Conservation (phyloP, 2,888 invertebrate species). For the Troglohyphantes excavatus region DNA sequence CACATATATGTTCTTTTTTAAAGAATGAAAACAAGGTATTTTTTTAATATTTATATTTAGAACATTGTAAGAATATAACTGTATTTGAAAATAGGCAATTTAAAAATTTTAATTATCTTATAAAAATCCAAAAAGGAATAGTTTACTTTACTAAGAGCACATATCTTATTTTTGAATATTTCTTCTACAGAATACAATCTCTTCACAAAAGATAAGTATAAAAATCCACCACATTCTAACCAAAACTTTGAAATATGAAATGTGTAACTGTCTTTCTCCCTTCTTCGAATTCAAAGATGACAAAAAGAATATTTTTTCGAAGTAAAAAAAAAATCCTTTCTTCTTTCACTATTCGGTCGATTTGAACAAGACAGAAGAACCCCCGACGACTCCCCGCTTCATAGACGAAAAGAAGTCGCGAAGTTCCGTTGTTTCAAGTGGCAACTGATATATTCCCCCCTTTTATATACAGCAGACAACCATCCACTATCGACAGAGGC, state of each 20-base stretch:
- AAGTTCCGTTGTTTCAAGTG: slow-evolving; percentile 54
- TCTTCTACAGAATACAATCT: too few relatives aligned
- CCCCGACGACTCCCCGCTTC: slow-evolving; percentile 14
- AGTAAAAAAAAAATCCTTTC: background rate
- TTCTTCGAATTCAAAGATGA: background rate
- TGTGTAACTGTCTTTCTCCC: slow-evolving; percentile 71
- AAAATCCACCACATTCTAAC: background rate
- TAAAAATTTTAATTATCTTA: too few relatives aligned
- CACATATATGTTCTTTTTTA: too few relatives aligned
- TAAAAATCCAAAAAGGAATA: too few relatives aligned
- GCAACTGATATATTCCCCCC: slow-evolving; percentile 65
- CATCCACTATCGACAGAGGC: slow-evolving; percentile 15
- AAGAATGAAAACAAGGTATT: too few relatives aligned
- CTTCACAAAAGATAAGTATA: background rate
- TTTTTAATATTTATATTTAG: too few relatives aligned
- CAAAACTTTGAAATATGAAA: slow-evolving; percentile 64
- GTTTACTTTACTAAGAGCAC: too few relatives aligned
- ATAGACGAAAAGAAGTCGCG: slow-evolving; percentile 34
- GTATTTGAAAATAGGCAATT: too few relatives aligned
- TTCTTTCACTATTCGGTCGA: slow-evolving; percentile 40
- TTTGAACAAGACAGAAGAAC: slow-evolving; percentile 47
- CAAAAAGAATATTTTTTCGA: background rate
- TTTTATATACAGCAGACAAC: slow-evolving; percentile 37
- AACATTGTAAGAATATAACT: too few relatives aligned
- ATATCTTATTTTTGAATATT: too few relatives aligned